Conservation (phyloP, 2,113 vertebrate genomes). For the Ctenomys sociabilis region DNA sequence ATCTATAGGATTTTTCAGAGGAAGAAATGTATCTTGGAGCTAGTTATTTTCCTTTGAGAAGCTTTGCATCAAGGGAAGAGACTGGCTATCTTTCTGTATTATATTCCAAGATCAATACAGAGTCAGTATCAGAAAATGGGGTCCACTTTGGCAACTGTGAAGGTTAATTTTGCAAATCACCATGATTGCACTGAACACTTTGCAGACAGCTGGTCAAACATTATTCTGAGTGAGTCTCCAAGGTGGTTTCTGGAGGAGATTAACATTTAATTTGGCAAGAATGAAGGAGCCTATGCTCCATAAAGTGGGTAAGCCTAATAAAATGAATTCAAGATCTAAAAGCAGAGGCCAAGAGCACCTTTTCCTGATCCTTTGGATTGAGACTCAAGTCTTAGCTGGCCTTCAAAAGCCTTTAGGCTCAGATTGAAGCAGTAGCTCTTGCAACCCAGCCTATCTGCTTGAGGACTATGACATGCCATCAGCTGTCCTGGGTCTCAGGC, state of each 20-base stretch:
- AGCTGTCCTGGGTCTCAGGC: not conserved
- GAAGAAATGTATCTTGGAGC: not conserved
- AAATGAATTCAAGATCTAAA: not conserved
- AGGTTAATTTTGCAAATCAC: not conserved
- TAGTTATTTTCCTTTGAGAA: not conserved
- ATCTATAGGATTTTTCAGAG: not conserved
- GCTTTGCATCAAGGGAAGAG: not conserved
- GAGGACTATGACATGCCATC: not conserved
- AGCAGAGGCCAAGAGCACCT: not conserved
- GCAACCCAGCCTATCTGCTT: not conserved
- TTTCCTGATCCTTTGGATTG: not conserved
- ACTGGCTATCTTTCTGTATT: not conserved
- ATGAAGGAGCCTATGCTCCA: not conserved
- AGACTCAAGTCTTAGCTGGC: not conserved
- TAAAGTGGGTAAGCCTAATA: not conserved
- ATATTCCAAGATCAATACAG: not conserved
- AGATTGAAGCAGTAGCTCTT: not conserved
- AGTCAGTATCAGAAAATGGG: not conserved
- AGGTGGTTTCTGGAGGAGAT: not conserved
- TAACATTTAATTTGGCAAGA: not conserved
- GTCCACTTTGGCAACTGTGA: not conserved
- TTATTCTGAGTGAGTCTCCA: not conserved
- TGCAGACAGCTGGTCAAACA: not conserved
- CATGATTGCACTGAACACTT: not conserved
- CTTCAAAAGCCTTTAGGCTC: not conserved